phyloP scores from a whole-genome alignment of 2,888 invertebrate species.

The Panopea generosa region DNA sequence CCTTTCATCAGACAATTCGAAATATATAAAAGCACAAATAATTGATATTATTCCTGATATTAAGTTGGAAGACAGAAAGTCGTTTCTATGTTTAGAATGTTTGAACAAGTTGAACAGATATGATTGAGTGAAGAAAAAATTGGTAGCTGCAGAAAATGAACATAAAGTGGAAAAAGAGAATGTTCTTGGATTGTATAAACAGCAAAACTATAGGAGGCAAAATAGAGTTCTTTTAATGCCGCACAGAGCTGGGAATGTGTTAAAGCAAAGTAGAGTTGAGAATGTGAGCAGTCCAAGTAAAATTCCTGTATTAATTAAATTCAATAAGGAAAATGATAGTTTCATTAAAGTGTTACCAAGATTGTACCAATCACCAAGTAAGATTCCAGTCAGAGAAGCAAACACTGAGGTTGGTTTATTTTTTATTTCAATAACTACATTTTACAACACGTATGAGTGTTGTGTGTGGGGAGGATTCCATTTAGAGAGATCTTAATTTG shows the following conservation, averaged over 20 bases:
- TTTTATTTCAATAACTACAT: too few relatives aligned
- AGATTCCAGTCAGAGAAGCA: too few relatives aligned
- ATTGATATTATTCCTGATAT: slow-evolving; percentile 9
- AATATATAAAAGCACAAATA: not conserved
- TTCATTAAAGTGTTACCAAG: too few relatives aligned
- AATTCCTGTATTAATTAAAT: slow-evolving; percentile 5
- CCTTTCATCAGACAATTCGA: not conserved
- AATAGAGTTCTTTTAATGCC: slow-evolving; percentile 11
- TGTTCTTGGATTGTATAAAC: not conserved
- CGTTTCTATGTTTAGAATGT: slow-evolving; percentile 16
- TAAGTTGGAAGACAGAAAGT: slow-evolving; percentile 6
- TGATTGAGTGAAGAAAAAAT: slow-evolving; percentile 12
- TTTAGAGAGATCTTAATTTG: too few relatives aligned
- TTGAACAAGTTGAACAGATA: slow-evolving; percentile 15
- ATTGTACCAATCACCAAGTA: too few relatives aligned
- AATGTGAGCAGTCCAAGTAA: slow-evolving; percentile 1
- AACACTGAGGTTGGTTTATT: too few relatives aligned
- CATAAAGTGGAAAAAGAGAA: slow-evolving; percentile 12
- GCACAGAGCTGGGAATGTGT: slow-evolving; percentile 9
- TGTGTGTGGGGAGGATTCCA: too few relatives aligned
- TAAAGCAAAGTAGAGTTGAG: not conserved
- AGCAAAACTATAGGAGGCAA: slow-evolving; percentile 2
- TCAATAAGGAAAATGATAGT: too few relatives aligned
- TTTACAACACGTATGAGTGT: too few relatives aligned
- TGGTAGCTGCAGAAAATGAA: slow-evolving; percentile 1